These are phyloP conservation scores for Pseudochromis fuscus DNA, from an alignment of 2,797 vertebrate genomes.

Conservation along the genomic window DNA sequence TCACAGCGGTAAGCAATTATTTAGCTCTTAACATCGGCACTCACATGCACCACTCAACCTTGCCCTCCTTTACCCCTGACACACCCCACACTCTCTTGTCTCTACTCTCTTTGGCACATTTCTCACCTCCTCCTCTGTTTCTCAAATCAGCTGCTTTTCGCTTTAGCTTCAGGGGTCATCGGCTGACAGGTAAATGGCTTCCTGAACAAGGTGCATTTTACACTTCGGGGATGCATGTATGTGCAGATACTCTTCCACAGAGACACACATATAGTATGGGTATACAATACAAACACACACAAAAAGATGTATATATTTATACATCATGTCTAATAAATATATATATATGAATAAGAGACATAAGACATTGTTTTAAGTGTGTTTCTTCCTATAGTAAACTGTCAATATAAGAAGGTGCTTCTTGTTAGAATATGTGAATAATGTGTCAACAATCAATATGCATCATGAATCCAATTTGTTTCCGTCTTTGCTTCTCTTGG, in stretches of 20 bases:
- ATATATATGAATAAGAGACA: neutral
- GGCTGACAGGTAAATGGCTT: slow-evolving; percentile 54
- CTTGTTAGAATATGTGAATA: neutral
- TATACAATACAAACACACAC: neutral
- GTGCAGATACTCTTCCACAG: slow-evolving; percentile 5
- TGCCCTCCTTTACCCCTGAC: slow-evolving; percentile 46
- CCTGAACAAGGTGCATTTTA: slow-evolving; percentile 22
- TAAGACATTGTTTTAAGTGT: neutral
- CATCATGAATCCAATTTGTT: neutral
- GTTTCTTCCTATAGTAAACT: neutral
- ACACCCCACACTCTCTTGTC: slow-evolving; percentile 38
- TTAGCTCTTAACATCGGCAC: slow-evolving; percentile 67
- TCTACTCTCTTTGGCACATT: slow-evolving; percentile 35
- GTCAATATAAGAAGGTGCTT: neutral
- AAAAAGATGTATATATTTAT: too few species aligned
- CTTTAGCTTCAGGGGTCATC: slow-evolving; percentile 42
- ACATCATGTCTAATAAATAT: neutral
- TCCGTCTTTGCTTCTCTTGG: neutral
- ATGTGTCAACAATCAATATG: neutral
- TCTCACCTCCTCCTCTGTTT: slow-evolving; percentile 26
- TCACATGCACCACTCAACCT: slow-evolving; percentile 49
- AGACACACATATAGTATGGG: slow-evolving; percentile 1
- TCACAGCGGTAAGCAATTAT: slow-evolving; percentile 78
- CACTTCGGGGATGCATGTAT: slow-evolving; percentile 1
- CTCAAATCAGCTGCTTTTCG: slow-evolving; percentile 34